Evolutionary conservation across 2,797 vertebrate species (phyloP).

Genomic region (Macroramphosus scolopax): DNA sequence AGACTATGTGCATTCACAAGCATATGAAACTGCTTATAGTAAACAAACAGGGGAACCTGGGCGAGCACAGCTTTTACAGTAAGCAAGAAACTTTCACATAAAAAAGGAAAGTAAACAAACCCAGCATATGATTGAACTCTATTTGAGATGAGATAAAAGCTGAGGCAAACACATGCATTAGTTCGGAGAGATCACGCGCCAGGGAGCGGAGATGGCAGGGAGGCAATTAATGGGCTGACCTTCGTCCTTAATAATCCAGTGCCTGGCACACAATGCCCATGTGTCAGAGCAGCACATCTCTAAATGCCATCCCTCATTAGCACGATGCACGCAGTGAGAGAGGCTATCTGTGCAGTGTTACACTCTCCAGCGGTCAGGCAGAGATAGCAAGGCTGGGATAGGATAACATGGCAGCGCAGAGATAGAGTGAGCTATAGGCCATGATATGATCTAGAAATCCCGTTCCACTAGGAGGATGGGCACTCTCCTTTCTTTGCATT

Average conservation of each 20-base stretch:
- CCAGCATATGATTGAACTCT: conserved; percentile 59
- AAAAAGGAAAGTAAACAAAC: conserved; percentile 69
- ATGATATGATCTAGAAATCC: conserved; percentile 76
- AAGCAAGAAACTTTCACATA: conserved; percentile 43
- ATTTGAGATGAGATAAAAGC: conserved; percentile 66
- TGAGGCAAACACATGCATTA: conserved; percentile 68
- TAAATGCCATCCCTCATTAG: conserved; percentile 84
- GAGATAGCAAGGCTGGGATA: conserved; percentile 54
- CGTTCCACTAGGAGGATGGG: conserved; percentile 71
- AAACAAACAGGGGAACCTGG: conserved; percentile 55
- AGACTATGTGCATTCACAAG: conserved; percentile 59
- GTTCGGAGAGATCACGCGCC: conserved; percentile 67
- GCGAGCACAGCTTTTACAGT: conserved; percentile 37
- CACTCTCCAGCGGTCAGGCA: conserved; percentile 66
- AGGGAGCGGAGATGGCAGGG: conserved; percentile 73
- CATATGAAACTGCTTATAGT: conserved; percentile 61
- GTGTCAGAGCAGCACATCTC: conserved; percentile 79
- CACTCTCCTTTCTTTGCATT: conserved; percentile 66
- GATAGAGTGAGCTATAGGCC: conserved; percentile 55
- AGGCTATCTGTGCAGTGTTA: conserved; percentile 65
- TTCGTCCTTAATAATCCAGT: conserved; percentile 81
- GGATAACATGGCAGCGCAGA: conserved; percentile 66
- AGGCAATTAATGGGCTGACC: conserved; percentile 82
- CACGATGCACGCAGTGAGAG: conserved; percentile 59
- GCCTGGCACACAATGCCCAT: conserved; percentile 80